phyloP scores from a whole-genome alignment of 2,113 vertebrate species.

The Uria aalge region DNA sequence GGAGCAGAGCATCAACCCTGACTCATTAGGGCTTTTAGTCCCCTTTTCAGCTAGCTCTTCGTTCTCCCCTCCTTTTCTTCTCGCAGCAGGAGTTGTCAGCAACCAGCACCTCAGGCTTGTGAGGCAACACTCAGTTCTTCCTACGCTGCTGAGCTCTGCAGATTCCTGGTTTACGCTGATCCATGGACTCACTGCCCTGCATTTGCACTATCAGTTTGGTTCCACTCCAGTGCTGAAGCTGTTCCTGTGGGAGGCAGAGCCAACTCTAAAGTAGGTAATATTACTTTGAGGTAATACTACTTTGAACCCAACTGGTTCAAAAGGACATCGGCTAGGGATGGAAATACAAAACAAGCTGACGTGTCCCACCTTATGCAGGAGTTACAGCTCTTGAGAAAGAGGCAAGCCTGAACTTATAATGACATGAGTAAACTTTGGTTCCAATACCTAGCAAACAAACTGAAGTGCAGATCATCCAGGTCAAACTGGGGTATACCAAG shows the following conservation, averaged over 20 bases:
- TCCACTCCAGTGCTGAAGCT: background rate
- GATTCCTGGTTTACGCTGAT: background rate
- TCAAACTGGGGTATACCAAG: background rate
- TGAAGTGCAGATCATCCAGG: background rate
- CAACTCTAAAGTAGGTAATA: background rate
- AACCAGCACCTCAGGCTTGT: background rate
- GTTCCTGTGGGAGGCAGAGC: background rate
- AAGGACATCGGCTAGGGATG: background rate
- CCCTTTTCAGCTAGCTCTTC: background rate
- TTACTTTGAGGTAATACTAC: background rate
- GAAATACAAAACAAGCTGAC: background rate
- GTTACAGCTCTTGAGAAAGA: background rate
- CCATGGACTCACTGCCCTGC: background rate
- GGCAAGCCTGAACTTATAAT: background rate
- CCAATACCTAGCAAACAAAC: background rate
- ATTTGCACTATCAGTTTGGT: background rate
- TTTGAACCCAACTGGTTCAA: background rate
- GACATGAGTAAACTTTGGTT: background rate
- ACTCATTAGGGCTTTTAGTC: background rate
- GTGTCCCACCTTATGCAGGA: accelerated
- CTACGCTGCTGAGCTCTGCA: background rate
- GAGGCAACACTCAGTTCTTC: background rate
- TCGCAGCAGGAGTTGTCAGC: background rate
- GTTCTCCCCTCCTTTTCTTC: background rate
- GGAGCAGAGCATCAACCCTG: background rate